Conservation (phyloP, 2,888 invertebrate species). For the Acheta domesticus region DNA sequence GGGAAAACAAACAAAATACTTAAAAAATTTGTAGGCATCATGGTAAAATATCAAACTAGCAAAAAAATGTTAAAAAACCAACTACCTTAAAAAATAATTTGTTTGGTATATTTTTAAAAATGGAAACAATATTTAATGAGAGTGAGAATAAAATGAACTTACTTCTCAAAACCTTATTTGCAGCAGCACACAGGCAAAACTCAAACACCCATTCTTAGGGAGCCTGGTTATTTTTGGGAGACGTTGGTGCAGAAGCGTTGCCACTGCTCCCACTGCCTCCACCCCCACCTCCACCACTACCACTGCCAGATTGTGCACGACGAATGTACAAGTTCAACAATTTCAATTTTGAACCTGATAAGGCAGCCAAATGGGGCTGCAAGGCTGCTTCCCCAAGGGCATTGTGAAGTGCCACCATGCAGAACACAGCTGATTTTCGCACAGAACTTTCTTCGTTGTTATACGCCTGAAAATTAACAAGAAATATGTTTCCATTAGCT, state of each 20-base stretch:
- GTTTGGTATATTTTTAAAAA: no score
- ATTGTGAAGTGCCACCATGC: conserved; percentile 91
- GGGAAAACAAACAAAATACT: no score
- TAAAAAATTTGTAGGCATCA: no score
- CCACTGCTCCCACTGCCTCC: conserved; percentile 22
- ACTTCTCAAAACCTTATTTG: no score
- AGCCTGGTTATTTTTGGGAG: conserved; percentile 38
- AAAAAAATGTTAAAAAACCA: no score
- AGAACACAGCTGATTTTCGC: conserved; percentile 94
- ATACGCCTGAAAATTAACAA: conserved; percentile 63
- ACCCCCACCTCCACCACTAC: not conserved
- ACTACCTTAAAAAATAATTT: no score
- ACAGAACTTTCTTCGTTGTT: conserved; percentile 90
- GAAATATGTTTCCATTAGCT: not conserved
- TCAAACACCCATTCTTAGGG: not conserved
- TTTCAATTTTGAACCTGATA: conserved; percentile 87
- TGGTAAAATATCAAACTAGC: no score
- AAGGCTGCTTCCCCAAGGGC: conserved; percentile 83
- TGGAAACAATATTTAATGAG: no score
- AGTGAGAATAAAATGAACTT: no score
- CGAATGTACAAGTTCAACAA: conserved; percentile 76
- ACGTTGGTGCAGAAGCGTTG: conserved; percentile 39
- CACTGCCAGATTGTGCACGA: conserved; percentile 51
- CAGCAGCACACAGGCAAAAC: no score
- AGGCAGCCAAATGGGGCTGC: conserved; percentile 71